Percentiles rank a stretch among this genome's conserved stretches.
Conservation (phyloP, 2,797 vertebrate genomes). For the Hydrophis major region DNA sequence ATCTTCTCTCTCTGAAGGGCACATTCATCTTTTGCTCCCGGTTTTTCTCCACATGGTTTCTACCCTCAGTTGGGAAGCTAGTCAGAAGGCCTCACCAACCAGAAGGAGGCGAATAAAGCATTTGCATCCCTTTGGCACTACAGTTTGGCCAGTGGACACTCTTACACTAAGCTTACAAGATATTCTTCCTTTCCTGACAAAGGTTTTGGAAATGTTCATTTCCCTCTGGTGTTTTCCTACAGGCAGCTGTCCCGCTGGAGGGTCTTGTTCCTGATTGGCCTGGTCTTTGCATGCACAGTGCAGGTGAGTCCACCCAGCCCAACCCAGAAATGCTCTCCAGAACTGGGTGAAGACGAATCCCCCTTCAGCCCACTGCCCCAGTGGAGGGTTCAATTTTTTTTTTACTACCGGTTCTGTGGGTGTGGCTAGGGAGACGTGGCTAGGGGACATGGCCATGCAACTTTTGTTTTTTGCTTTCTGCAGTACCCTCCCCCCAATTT, state of each 20-base stretch:
- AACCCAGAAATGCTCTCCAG: rapidly evolving
- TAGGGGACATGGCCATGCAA: too few species aligned
- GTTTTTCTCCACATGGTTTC: not conserved
- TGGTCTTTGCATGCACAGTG: conserved; percentile 41
- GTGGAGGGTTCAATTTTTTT: too few species aligned
- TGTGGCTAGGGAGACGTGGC: too few species aligned
- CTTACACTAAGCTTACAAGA: not conserved
- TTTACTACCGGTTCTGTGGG: too few species aligned
- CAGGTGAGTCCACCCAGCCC: conserved; percentile 53
- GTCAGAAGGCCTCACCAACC: not conserved
- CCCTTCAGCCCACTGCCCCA: not conserved
- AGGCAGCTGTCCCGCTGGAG: conserved; percentile 20
- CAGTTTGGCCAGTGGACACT: not conserved
- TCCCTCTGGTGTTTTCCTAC: not conserved
- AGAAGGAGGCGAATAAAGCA: not conserved
- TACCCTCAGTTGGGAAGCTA: not conserved
- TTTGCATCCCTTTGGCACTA: too few species aligned
- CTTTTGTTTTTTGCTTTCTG: too few species aligned
- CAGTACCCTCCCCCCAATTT: too few species aligned
- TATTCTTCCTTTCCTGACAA: not conserved
- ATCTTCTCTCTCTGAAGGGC: not conserved
- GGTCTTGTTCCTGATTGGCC: conserved; percentile 56
- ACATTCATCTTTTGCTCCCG: not conserved
- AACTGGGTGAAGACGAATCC: not conserved
- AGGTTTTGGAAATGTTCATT: not conserved